Evolutionary conservation across 30 jellyfish, hydroid and myxozoan species (phyloP).

Genomic region (Cassiopea xamachana): DNA sequence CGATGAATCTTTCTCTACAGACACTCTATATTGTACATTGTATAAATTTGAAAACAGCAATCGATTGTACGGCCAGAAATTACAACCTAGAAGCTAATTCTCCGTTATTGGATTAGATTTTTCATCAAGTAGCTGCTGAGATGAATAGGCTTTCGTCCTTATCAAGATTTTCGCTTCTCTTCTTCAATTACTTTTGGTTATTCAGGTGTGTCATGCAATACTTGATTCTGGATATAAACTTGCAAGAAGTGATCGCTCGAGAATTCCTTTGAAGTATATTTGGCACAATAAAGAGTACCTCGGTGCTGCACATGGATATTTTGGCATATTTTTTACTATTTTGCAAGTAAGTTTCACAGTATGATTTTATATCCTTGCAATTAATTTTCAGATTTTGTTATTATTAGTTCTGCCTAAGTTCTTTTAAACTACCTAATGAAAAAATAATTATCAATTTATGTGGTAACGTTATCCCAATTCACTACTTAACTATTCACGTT

Average conservation of each 20-base stretch:
- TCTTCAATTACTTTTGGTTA: background rate
- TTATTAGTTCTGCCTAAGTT: too few species aligned
- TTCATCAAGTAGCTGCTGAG: too few species aligned
- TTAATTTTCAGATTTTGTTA: too few species aligned
- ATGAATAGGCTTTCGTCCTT: background rate
- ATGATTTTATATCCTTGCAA: background rate
- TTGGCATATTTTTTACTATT: constrained; percentile 75
- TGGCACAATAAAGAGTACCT: constrained; percentile 86
- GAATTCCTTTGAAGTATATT: constrained; percentile 63
- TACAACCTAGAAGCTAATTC: too few species aligned
- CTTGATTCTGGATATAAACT: constrained; percentile 61
- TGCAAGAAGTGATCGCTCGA: constrained; percentile 37
- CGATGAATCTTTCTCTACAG: too few species aligned
- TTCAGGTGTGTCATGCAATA: constrained; percentile 68
- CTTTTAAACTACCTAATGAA: too few species aligned
- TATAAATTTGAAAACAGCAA: too few species aligned
- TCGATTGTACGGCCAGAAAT: too few species aligned
- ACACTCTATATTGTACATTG: too few species aligned
- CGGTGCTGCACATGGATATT: constrained; percentile 98
- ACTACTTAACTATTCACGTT: background rate
- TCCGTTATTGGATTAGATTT: too few species aligned
- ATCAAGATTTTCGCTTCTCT: background rate
- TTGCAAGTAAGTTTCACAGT: constrained; percentile 46
- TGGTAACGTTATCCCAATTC: background rate
- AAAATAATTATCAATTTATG: too few species aligned